Evolutionary conservation across 2,113 vertebrate species (phyloP).

Genomic region (Ceyx margarethae): DNA sequence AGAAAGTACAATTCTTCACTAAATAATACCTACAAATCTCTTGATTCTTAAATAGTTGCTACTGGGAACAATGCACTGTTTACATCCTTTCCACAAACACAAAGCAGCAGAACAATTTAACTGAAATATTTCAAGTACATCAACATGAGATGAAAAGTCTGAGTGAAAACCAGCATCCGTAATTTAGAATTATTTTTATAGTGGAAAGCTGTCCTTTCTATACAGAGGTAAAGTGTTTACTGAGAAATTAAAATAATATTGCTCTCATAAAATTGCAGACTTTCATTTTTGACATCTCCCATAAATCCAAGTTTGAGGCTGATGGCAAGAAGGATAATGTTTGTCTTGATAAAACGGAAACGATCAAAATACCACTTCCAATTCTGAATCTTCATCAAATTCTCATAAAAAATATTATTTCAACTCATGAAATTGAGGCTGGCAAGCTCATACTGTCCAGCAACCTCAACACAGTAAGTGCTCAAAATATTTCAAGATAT

Average conservation of each 20-base stretch:
- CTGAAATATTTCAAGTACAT: not conserved
- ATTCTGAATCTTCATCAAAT: not conserved
- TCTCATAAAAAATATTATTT: not conserved
- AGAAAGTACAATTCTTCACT: not conserved
- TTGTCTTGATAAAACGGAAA: not conserved
- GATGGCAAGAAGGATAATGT: not conserved
- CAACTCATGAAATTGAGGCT: not conserved
- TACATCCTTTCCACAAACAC: not conserved
- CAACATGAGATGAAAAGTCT: not conserved
- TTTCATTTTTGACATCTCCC: not conserved
- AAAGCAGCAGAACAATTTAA: slow-evolving; percentile 9
- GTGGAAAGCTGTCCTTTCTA: not conserved
- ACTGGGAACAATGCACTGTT: not conserved
- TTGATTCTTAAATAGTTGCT: not conserved
- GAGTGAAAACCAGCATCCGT: not conserved
- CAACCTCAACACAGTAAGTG: not conserved
- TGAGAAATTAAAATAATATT: not conserved
- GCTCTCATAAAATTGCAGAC: not conserved
- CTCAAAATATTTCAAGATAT: not conserved
- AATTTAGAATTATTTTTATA: slow-evolving; percentile 14
- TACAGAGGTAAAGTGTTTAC: not conserved
- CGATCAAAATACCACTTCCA: not conserved
- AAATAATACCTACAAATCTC: not conserved
- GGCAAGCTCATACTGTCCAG: not conserved
- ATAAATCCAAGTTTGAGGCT: not conserved